A percentile compares a stretch with the other conserved stretches of the same genome.
Evolutionary conservation across 2,888 invertebrate genomes (phyloP).

Genomic region (Argynnis bischoffii): DNA sequence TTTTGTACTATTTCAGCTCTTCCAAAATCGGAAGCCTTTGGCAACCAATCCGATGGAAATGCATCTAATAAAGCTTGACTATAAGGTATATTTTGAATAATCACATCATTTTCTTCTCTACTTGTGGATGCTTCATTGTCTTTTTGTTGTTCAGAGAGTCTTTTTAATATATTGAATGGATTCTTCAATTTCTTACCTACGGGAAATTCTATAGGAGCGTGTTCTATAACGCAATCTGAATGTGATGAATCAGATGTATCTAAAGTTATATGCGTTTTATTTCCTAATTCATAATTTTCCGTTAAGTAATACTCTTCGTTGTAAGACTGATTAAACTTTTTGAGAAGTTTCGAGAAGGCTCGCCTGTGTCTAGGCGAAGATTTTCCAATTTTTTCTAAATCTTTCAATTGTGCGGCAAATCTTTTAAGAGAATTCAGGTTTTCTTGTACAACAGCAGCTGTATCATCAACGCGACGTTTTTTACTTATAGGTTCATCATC

Average conservation of each 20-base stretch:
- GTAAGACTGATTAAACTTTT: slow-evolving; percentile 65
- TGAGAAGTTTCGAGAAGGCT: slow-evolving; percentile 62
- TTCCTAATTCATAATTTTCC: slow-evolving; percentile 54
- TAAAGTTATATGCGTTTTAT: slow-evolving; percentile 57
- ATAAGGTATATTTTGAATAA: slow-evolving; percentile 40
- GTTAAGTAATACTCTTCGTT: slow-evolving; percentile 64
- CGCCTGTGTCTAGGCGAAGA: slow-evolving; percentile 58
- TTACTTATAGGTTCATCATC: slow-evolving; percentile 58
- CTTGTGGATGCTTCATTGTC: slow-evolving; percentile 33
- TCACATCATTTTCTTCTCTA: slow-evolving; percentile 21
- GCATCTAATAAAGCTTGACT: slow-evolving; percentile 43
- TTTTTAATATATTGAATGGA: slow-evolving; percentile 67
- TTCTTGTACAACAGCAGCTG: slow-evolving; percentile 47
- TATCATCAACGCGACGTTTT: slow-evolving; percentile 46
- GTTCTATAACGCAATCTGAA: slow-evolving; percentile 58
- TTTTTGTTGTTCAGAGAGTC: slow-evolving; percentile 50
- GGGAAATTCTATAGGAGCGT: slow-evolving; percentile 39
- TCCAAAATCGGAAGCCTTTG: slow-evolving; percentile 62
- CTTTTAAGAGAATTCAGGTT: slow-evolving; percentile 56
- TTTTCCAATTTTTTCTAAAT: slow-evolving; percentile 52
- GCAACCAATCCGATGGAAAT: slow-evolving; percentile 60
- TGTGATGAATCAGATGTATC: slow-evolving; percentile 60
- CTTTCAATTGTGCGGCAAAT: slow-evolving; percentile 56
- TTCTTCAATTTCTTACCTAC: slow-evolving; percentile 61
- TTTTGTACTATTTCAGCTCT: slow-evolving; percentile 56